These are phyloP conservation scores for Odobenus rosmarus DNA, from an alignment of 2,113 vertebrate genomes.

Conservation along the genomic window DNA sequence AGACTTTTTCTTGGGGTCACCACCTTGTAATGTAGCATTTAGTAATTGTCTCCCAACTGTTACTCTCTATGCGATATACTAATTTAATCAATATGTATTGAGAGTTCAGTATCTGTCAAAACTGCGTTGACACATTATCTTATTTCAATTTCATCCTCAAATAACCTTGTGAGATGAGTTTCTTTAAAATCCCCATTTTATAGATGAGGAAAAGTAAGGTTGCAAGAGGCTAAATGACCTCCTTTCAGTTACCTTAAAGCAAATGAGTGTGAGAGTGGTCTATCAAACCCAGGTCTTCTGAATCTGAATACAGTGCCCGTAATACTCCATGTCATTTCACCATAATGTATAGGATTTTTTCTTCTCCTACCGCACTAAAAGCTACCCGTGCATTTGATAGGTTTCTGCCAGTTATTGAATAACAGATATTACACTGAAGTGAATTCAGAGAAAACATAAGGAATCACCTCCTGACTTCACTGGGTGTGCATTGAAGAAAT, in stretches of 20 bases:
- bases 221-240: neutral
- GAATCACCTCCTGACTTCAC: neutral
- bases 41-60: neutral
- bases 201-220: neutral
- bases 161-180: neutral
- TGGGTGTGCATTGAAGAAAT: neutral
- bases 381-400: neutral
- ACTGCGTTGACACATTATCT: neutral
- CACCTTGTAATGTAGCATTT: neutral
- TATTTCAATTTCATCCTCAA: slow-evolving; percentile 1
- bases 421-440: neutral
- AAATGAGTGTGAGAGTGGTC: neutral
- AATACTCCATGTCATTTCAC: neutral
- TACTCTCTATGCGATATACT: neutral
- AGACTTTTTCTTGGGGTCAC: neutral
- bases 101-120: neutral
- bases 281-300: neutral
- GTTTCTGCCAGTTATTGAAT: neutral
- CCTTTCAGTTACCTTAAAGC: neutral
- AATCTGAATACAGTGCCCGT: neutral
- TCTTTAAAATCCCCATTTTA: neutral
- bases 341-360: neutral
- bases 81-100: neutral
- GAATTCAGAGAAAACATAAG: neutral
- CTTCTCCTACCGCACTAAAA: neutral